These are phyloP conservation scores for Crotalus tigris DNA, from an alignment of 2,113 vertebrate species.

Conservation along the genomic window DNA sequence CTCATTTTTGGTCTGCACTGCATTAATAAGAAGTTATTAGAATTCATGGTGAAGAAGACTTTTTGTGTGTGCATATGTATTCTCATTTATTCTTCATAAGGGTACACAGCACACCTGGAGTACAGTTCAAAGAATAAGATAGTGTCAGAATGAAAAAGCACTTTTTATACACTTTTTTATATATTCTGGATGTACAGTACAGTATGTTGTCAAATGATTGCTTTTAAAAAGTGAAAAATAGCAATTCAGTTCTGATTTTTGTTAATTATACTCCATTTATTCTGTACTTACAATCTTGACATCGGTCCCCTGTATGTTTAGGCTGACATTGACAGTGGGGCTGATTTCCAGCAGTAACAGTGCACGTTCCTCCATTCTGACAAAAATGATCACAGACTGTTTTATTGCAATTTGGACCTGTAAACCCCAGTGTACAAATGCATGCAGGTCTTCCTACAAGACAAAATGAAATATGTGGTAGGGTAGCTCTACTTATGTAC, in stretches of 20 bases:
- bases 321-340: conserved; percentile 85
- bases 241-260: neutral
- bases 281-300: conserved; percentile 87
- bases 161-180: too few relatives aligned
- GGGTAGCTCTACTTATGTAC: neutral
- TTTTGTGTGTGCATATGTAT: too few relatives aligned
- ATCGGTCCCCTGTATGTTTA: conserved; percentile 92
- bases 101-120: too few relatives aligned
- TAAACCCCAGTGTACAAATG: conserved; percentile 86
- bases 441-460: conserved; percentile 89
- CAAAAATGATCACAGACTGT: conserved; percentile 88
- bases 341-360: conserved; percentile 89
- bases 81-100: too few relatives aligned
- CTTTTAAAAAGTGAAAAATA: neutral
- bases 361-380: conserved; percentile 89
- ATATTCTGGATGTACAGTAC: neutral
- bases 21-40: too few relatives aligned
- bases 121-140: too few relatives aligned
- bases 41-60: too few relatives aligned
- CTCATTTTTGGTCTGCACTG: neutral
- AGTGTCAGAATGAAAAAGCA: too few relatives aligned
- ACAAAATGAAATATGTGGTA: conserved; percentile 8
- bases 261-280: neutral
- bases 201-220: neutral
- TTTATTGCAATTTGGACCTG: conserved; percentile 86